Base-by-base conservation (phyloP, 2,113 vertebrate species). In the Bubo scandiacus region DNA sequence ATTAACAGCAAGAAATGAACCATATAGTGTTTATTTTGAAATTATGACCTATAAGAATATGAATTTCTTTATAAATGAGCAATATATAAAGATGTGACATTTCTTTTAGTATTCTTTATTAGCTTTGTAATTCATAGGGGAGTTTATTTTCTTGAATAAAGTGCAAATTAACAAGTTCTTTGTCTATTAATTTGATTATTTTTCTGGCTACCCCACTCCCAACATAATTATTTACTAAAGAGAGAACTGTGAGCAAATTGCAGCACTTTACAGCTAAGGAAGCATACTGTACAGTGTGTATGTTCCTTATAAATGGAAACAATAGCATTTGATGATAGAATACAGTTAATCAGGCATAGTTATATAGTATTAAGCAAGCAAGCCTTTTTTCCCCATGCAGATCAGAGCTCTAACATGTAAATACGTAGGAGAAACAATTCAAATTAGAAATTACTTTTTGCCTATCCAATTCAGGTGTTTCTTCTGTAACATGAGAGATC, bases 271-370 rank as follows among this genome's bases (percentile, higher is more conserved):
- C 22, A 88, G 59, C 30, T 52, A 10, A 65, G 58, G n/a, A 57
- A 77, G 21, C 0, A 0, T 27, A 5, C 19, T 51, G 14, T 34
- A 58, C 30, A 7, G 27, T 65, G 21, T n/a, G 25, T 58, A 7
- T 81, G 59, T 43, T 77, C 70, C 12, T 92, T 61, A 58, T 42
- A 78, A 78, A 77, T 49, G 26, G 40, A 57, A 92, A 38, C 49
- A 43, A 11, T 4, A 73, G 36, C 61, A 47, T 80, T 47, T 86
- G 17, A 29, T 66, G 29, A 20, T 14, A 71, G 42, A 30, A 55
- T 40, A 19, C 2, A 0, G 23, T 82, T 85, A 78, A 42, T 81
- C 45, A 72, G 75, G 10, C 30, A 40, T 2, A 58, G 51, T 58
- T 70, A 34, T 3, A 5, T 6, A 29, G 9, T 18, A 34, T 38